phyloP scores from a whole-genome alignment of 2,888 invertebrate genomes.

The Eurytoma californica region DNA sequence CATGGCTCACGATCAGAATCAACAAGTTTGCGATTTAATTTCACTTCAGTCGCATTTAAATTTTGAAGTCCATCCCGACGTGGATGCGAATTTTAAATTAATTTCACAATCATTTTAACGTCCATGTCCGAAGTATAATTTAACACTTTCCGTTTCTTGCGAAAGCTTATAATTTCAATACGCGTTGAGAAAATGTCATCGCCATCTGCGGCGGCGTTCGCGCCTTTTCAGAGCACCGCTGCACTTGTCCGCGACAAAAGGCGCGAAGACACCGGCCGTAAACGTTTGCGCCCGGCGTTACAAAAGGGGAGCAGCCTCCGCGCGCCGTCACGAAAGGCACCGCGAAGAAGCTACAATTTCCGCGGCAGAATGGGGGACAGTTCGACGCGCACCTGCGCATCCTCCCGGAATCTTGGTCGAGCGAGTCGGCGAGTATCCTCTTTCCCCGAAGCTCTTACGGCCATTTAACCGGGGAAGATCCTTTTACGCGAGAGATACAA shows the following conservation, averaged over 20 bases:
- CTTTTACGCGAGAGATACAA: slow-evolving; percentile 66
- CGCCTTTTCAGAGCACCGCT: too few species aligned
- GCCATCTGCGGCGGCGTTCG: too few species aligned
- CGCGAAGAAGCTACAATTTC: slow-evolving; percentile 18
- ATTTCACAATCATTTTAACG: background rate
- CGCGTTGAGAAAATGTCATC: too few species aligned
- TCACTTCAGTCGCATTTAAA: background rate
- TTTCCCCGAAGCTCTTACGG: slow-evolving; percentile 69
- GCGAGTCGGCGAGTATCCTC: slow-evolving; percentile 65
- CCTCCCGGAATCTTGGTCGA: slow-evolving; percentile 61
- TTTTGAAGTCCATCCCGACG: background rate
- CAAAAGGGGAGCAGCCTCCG: background rate
- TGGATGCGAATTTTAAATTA: background rate
- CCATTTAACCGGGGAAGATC: slow-evolving; percentile 67
- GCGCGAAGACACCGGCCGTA: too few species aligned
- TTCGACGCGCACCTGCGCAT: slow-evolving; percentile 44
- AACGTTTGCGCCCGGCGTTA: background rate
- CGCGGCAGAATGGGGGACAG: slow-evolving; percentile 8
- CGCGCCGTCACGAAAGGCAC: background rate
- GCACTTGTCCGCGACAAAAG: too few species aligned
- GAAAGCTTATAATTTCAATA: too few species aligned
- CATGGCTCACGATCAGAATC: too few species aligned
- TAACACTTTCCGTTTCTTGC: too few species aligned
- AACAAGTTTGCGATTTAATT: background rate
- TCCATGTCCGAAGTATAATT: too few species aligned